Base-by-base conservation (phyloP, 2,797 vertebrate species). In the Anas capensis region DNA sequence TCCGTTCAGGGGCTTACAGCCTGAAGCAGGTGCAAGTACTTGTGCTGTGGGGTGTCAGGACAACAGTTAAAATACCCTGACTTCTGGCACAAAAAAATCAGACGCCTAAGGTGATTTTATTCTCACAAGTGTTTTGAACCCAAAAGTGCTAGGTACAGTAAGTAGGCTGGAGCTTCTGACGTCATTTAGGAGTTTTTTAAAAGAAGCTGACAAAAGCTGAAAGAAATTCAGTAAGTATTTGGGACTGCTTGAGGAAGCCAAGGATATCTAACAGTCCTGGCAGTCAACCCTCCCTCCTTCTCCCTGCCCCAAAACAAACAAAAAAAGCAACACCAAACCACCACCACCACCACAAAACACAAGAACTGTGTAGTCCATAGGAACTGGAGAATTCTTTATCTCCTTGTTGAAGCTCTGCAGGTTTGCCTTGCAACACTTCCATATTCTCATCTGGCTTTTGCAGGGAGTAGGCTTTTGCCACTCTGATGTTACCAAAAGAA, bases 321-420 rank as follows among this genome's bases (percentile, higher is more conserved):
- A 24, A 49, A 49, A 44, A 44, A 44, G 2, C 42, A 44, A 19
- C 18, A 19, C 42, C 42, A 44, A 44, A 44, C 42, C 9, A 44
- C 42, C 42, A 44, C 42, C 17, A 44, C 42, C 42, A 44, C 42
- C 18, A 44, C 42, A 2, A 80, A 46, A 66, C 58, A 72, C 44
- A 42, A 53, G 49, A 88, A 38, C 36, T 51, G 86, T 86, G 21
- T 40, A 82, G 46, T 70, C 77, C 57, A 77, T 4, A 79, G 72
- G 62, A 94, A 79, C 62, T 79, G 29, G 53, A 93, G 60, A 91
- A 90, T 64, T 92, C 77, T 76, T 86, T 72, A 66, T 42, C 53
- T 81, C 40, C 60, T 56, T 49, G n/a, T 9, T 82, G 56, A 68
- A 90, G 36, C 42, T 49, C 56, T 64, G 48, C 11, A 81, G 64